These are phyloP conservation scores for Anarsia innoxiella DNA, from an alignment of 2,888 invertebrate genomes.

Conservation along the genomic window DNA sequence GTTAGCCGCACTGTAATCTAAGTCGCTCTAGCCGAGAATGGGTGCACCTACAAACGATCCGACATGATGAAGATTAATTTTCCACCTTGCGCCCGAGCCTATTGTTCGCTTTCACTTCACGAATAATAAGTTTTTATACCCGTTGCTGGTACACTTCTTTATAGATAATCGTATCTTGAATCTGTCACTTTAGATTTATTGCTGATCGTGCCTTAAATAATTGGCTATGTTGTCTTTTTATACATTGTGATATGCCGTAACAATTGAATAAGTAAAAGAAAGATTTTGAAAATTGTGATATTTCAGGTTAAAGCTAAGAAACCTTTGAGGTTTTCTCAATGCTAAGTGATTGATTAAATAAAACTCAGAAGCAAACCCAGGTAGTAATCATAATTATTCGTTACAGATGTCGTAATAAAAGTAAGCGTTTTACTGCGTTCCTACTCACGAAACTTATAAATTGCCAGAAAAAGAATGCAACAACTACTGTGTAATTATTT, in stretches of 20 bases:
- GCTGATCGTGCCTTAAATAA: not conserved
- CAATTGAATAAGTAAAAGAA: slow-evolving; percentile 2
- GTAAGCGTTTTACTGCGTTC: not conserved
- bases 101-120: slow-evolving; percentile 17
- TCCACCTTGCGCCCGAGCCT: slow-evolving; percentile 19
- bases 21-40: too few species aligned
- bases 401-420: not conserved
- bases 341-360: too few species aligned
- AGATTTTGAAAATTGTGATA: too few species aligned
- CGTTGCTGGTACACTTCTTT: not conserved
- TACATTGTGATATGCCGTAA: not conserved
- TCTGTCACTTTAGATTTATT: slow-evolving; percentile 9
- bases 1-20: too few species aligned
- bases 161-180: slow-evolving; percentile 5
- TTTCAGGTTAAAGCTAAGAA: too few species aligned
- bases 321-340: too few species aligned
- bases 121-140: slow-evolving; percentile 10
- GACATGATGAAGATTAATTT: slow-evolving; percentile 28
- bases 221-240: slow-evolving; percentile 1
- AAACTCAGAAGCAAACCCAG: too few species aligned
- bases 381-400: too few species aligned
- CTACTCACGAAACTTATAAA: not conserved
- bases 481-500: not conserved
- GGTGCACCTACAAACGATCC: slow-evolving; percentile 17
- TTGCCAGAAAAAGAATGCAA: not conserved